Evolutionary conservation across 2,888 invertebrate species (phyloP), one percentile per base, ranked within the genome.

Genomic region (Pheosia gnoma): DNA sequence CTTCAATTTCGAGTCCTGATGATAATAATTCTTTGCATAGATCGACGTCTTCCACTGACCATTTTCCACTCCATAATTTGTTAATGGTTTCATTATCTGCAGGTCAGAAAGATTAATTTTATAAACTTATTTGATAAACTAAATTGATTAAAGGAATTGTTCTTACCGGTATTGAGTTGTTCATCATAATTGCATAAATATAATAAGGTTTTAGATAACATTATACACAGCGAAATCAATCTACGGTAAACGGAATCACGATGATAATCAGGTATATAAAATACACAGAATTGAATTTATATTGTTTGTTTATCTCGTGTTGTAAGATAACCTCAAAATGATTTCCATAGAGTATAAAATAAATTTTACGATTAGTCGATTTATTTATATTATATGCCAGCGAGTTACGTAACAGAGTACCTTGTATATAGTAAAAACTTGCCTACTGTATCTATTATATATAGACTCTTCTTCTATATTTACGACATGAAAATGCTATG

Each of bases 171-270:
- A 57, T 71, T 74, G 49, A 81, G 47, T 66, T 86, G 80, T 39
- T 83, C 82, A 71, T 93, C 93, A 66, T 83, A 93, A 77, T 92
- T 93, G 64, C 91, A 93, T 70, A 93, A 83, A 70, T 82, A 79
- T 49, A 78, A 76, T 51, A 78, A 62, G 13, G 65, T 69, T n/a
- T 77, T 76, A 37, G 75, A 60, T 39, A 61, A 59, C 81, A 82
- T 82, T 47, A 3, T 67, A 25, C 3, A 52, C 25, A 47, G n/a
- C n/a, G n/a, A 6, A 47, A n/a, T 9, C 5, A n/a, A 10, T 1
- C 11, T 6, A 51, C 51, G 8, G 7, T 51, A 51, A 51, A 13
- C 25, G 25, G 47, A 11, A 47, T 11, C 47, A n/a, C 11, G 25
- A 51, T 49, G 49, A 49, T 8, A 51, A 25, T 9, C 25, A 1